phyloP scores from a whole-genome alignment of 1,140 invertebrate species.

The Drosophila truncata region DNA sequence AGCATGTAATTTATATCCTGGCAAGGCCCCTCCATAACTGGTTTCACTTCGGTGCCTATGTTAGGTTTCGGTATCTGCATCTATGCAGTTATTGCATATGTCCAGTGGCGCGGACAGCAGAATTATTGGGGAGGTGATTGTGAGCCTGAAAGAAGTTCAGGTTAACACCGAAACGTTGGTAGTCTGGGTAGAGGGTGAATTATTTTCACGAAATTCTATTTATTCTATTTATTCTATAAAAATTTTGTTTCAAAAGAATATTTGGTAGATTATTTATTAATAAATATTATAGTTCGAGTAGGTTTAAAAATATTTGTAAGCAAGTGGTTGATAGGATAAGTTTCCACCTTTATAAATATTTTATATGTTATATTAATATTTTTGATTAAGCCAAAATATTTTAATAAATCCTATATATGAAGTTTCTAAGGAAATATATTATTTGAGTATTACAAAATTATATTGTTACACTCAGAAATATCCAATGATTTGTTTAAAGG shows the following conservation, averaged over 20 bases:
- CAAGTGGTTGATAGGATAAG: too few species aligned
- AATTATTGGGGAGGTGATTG: neutral
- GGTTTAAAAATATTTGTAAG: too few species aligned
- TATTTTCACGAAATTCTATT: too few species aligned
- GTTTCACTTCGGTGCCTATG: conserved; percentile 12
- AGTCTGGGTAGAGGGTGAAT: neutral
- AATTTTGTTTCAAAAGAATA: neutral
- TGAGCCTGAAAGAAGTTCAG: neutral
- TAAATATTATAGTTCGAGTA: too few species aligned
- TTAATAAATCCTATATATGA: neutral
- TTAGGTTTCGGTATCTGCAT: conserved; percentile 35
- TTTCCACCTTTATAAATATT: too few species aligned
- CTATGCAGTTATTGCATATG: conserved; percentile 42
- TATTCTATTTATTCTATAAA: neutral
- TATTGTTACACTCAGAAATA: neutral
- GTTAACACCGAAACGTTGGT: neutral
- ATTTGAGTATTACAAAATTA: neutral
- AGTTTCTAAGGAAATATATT: too few species aligned
- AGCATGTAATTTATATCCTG: conserved; percentile 63
- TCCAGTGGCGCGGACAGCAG: conserved; percentile 9
- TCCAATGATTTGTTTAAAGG: neutral
- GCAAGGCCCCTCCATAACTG: conserved; percentile 7
- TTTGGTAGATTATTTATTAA: too few species aligned
- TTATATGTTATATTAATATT: too few species aligned
- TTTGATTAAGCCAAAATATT: too few species aligned